Percentiles rank a stretch among this genome's conserved stretches.
phyloP scores from a whole-genome alignment of 2,888 invertebrate genomes.

The Napeogenes inachia region DNA sequence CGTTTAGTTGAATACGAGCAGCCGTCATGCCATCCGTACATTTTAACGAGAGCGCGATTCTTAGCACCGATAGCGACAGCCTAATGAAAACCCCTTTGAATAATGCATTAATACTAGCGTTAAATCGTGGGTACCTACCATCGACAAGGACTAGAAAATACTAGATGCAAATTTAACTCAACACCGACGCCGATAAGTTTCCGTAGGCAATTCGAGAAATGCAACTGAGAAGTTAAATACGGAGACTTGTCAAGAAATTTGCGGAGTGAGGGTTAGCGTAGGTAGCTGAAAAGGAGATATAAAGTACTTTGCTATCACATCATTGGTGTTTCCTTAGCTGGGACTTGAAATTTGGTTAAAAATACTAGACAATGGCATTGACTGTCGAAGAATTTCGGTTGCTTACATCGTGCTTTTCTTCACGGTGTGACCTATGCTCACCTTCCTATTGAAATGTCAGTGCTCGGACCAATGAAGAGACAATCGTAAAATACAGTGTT shows the following conservation, averaged over 20 bases:
- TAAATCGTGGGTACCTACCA: slow-evolving; percentile 75
- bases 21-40: slow-evolving; percentile 75
- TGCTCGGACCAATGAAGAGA: slow-evolving; percentile 71
- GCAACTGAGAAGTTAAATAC: slow-evolving; percentile 41
- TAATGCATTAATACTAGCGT: slow-evolving; percentile 77
- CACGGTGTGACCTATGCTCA: slow-evolving; percentile 71
- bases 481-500: slow-evolving; percentile 76
- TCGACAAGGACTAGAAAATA: slow-evolving; percentile 66
- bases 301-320: too few species aligned
- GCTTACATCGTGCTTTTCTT: slow-evolving; percentile 59
- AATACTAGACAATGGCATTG: slow-evolving; percentile 1
- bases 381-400: slow-evolving; percentile 37
- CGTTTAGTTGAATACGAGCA: slow-evolving; percentile 58
- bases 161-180: slow-evolving; percentile 73
- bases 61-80: slow-evolving; percentile 67
- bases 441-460: slow-evolving; percentile 77
- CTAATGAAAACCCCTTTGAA: slow-evolving; percentile 76
- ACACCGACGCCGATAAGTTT: slow-evolving; percentile 66
- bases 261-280: slow-evolving; percentile 5
- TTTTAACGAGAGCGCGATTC: slow-evolving; percentile 75
- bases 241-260: slow-evolving; percentile 20
- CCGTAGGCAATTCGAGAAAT: slow-evolving; percentile 60
- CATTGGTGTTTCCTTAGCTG: too few species aligned
- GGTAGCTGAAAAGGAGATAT: background rate
- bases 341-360: background rate